These are phyloP conservation scores for Clavelina lepadiformis DNA, from an alignment of 23 tunicate species.

Conservation along the genomic window DNA sequence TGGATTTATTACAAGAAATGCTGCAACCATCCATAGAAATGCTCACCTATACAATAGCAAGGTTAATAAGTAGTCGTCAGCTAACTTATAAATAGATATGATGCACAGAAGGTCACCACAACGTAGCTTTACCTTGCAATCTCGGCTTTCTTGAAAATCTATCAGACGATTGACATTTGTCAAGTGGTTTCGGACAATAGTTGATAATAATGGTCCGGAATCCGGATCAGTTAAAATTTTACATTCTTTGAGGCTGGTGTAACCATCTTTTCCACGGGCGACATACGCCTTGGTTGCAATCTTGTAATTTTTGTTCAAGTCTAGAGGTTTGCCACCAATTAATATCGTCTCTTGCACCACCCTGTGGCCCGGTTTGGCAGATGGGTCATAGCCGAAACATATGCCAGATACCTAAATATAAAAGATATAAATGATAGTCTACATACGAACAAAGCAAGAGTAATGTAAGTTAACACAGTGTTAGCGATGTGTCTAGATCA, in stretches of 20 bases:
- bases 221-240: constrained; percentile 64
- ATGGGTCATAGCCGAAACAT: constrained; percentile 57
- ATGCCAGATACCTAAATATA: constrained; percentile 48
- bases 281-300: constrained; percentile 92
- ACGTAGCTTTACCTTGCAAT: constrained; percentile 27
- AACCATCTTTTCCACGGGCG: constrained; percentile 84
- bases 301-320: constrained; percentile 37
- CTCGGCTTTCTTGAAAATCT: constrained; percentile 25
- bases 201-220: constrained; percentile 75
- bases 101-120: background rate
- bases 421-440: background rate
- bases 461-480: too few relatives aligned
- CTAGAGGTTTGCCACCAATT: constrained; percentile 51
- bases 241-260: constrained; percentile 41
- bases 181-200: constrained; percentile 79
- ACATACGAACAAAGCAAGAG: too few relatives aligned
- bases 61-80: background rate
- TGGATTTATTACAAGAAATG: background rate
- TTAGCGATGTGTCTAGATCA: too few relatives aligned
- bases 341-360: constrained; percentile 30
- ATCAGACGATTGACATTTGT: constrained; percentile 38
- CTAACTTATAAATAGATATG: background rate
- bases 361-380: constrained; percentile 25
- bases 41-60: constrained; percentile 2
- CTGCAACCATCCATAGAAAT: constrained; percentile 20